Evolutionary conservation across 2,888 invertebrate species (phyloP).

Genomic region (Euspilapteryx auroguttella): DNA sequence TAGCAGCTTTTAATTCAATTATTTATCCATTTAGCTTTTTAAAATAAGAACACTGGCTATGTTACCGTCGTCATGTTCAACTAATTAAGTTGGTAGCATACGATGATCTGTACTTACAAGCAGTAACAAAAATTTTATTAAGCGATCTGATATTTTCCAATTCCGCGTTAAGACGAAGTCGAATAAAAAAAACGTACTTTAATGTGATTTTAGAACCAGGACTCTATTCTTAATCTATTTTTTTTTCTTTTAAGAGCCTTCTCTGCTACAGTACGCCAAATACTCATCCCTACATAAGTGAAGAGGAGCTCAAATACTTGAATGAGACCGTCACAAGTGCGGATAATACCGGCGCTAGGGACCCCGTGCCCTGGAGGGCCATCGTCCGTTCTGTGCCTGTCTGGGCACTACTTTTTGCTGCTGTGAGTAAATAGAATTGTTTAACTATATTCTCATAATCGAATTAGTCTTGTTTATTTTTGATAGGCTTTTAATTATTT

Average conservation of each 20-base stretch:
- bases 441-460: background rate
- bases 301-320: slow-evolving; percentile 53
- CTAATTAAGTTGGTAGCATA: too few species aligned
- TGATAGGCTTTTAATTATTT: too few species aligned
- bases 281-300: slow-evolving; percentile 58
- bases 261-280: slow-evolving; percentile 57
- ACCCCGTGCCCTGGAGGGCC: slow-evolving; percentile 71
- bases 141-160: too few species aligned
- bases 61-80: too few species aligned
- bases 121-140: too few species aligned
- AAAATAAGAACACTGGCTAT: too few species aligned
- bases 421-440: slow-evolving; percentile 48
- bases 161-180: too few species aligned
- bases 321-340: slow-evolving; percentile 62
- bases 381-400: slow-evolving; percentile 72
- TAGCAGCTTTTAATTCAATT: too few species aligned
- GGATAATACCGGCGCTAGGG: slow-evolving; percentile 51
- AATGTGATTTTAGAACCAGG: background rate
- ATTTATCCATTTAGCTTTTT: too few species aligned
- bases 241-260: slow-evolving; percentile 27
- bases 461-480: too few species aligned
- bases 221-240: background rate
- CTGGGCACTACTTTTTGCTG: slow-evolving; percentile 72
- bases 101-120: too few species aligned
- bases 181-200: background rate